These are phyloP conservation scores for Bactericera cockerelli DNA, from an alignment of 1,140 invertebrate species.

Conservation along the genomic window DNA sequence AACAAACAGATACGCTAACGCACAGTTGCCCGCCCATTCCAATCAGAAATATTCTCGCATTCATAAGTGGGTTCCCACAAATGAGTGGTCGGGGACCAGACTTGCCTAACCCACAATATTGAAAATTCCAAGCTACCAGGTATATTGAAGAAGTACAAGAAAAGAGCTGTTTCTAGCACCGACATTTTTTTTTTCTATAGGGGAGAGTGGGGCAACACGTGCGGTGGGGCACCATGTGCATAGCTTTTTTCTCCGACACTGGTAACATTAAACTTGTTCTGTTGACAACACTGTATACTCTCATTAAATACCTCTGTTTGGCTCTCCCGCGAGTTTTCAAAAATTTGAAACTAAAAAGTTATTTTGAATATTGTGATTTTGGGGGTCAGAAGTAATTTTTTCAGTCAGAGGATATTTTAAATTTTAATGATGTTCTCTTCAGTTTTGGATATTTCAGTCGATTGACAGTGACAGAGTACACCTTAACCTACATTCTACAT, in stretches of 20 bases:
- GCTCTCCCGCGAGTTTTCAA: neutral
- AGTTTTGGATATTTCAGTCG: neutral
- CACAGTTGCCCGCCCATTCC: too few species aligned
- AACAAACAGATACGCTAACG: too few species aligned
- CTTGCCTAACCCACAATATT: too few species aligned
- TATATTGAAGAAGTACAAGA: too few species aligned
- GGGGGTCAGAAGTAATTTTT: neutral
- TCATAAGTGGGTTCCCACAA: too few species aligned
- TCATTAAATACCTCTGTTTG: neutral
- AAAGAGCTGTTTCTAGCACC: too few species aligned
- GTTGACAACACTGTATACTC: neutral
- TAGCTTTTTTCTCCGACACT: neutral
- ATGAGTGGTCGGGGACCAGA: too few species aligned
- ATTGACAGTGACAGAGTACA: neutral
- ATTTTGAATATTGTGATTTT: conserved; percentile 4
- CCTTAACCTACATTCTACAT: too few species aligned
- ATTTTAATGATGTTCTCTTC: neutral
- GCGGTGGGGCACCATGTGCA: neutral
- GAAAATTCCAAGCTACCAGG: too few species aligned
- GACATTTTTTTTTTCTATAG: too few species aligned
- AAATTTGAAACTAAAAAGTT: neutral
- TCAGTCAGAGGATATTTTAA: neutral
- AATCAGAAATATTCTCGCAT: too few species aligned
- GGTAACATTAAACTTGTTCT: neutral
- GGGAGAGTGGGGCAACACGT: neutral